Conservation (phyloP, 2,113 vertebrate species). For the Opisthocomus hoazin region DNA sequence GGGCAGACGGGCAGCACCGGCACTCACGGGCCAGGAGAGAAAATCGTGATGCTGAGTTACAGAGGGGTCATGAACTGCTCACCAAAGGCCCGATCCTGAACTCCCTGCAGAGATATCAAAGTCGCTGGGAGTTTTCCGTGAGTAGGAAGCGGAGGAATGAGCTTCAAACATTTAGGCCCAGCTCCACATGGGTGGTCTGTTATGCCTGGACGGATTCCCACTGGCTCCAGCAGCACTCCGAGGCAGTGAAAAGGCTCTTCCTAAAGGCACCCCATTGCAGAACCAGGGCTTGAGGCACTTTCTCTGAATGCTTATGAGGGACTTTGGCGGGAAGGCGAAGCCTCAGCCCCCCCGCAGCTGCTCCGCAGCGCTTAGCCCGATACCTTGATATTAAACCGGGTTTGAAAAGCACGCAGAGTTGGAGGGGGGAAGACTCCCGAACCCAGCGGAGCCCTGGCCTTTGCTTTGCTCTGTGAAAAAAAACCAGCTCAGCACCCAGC, state of each 20-base stretch:
- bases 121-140: not conserved
- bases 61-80: not conserved
- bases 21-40: not conserved
- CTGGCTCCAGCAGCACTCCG: not conserved
- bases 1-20: rapidly evolving
- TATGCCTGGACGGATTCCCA: slow-evolving; percentile 32
- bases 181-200: slow-evolving; percentile 30
- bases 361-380: rapidly evolving
- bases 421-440: not conserved
- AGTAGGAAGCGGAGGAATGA: slow-evolving; percentile 14
- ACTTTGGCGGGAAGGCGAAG: not conserved
- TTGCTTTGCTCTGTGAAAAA: not conserved
- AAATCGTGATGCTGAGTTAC: not conserved
- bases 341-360: not conserved
- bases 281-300: not conserved
- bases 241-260: not conserved
- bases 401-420: not conserved
- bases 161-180: not conserved
- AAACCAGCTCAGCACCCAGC: not conserved
- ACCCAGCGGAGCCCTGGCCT: not conserved
- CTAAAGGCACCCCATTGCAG: not conserved
- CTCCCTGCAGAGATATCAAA: not conserved
- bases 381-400: rapidly evolving
- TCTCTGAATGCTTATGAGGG: not conserved
- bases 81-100: not conserved